A percentile compares a stretch with the other conserved stretches of the same genome.
phyloP scores from a whole-genome alignment of 2,797 vertebrate species.

The Cossypha dichroa region DNA sequence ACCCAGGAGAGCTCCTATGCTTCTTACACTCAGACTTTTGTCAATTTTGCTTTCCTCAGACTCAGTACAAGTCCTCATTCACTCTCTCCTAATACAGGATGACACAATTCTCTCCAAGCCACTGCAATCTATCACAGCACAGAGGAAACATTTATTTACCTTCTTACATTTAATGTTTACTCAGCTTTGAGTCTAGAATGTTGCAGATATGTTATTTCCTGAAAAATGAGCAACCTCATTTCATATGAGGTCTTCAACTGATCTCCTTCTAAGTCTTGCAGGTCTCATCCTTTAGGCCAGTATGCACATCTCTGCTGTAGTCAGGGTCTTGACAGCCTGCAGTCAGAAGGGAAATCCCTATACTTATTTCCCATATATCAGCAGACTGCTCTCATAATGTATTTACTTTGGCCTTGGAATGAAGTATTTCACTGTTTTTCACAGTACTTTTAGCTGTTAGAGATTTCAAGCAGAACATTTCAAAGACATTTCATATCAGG shows the following conservation, averaged over 20 bases:
- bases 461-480: not conserved
- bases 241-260: not conserved
- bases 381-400: not conserved
- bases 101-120: not conserved
- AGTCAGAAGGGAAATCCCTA: not conserved
- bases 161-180: not conserved
- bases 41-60: not conserved
- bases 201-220: not conserved
- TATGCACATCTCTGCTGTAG: not conserved
- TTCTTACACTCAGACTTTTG: not conserved
- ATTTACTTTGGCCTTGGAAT: not conserved
- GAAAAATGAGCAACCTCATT: not conserved
- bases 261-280: not conserved
- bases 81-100: not conserved
- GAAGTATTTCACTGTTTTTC: not conserved
- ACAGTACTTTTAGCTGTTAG: not conserved
- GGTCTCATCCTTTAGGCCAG: not conserved
- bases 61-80: not conserved
- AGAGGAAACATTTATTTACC: not conserved
- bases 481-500: not conserved
- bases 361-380: not conserved
- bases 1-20: not conserved
- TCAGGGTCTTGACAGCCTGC: not conserved
- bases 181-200: not conserved
- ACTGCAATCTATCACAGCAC: not conserved